These are phyloP conservation scores for Danio tinwini DNA, from an alignment of 2,797 vertebrate genomes.

Conservation along the genomic window DNA sequence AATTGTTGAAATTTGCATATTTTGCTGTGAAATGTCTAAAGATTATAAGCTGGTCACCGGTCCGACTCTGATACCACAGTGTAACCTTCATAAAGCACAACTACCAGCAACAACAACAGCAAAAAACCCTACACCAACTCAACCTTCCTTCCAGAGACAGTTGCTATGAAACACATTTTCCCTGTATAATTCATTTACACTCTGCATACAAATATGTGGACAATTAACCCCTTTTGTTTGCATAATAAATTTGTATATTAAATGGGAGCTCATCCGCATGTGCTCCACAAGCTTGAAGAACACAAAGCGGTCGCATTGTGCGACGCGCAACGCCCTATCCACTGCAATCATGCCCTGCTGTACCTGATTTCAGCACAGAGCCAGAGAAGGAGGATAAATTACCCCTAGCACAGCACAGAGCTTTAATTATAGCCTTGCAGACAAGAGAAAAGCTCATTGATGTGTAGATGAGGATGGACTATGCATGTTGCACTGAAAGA, in stretches of 20 bases:
- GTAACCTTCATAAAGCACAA: background rate
- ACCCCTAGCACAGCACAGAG: constrained; percentile 66
- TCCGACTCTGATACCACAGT: background rate
- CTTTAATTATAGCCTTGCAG: constrained; percentile 71
- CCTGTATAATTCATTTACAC: constrained; percentile 80
- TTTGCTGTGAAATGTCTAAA: background rate
- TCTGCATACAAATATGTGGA: constrained; percentile 83
- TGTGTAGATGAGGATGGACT: constrained; percentile 85
- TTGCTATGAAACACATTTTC: constrained; percentile 77
- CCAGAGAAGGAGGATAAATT: constrained; percentile 69
- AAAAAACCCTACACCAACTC: constrained; percentile 47
- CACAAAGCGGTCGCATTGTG: constrained; percentile 63
- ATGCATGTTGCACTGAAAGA: constrained; percentile 80
- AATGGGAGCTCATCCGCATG: constrained; percentile 63
- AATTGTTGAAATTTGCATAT: background rate
- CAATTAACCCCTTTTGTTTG: constrained; percentile 86
- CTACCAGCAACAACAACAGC: constrained; percentile 9
- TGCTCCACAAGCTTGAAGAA: constrained; percentile 57
- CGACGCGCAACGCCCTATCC: constrained; percentile 54
- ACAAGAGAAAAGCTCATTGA: constrained; percentile 77
- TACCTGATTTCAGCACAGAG: constrained; percentile 66
- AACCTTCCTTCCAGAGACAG: constrained; percentile 59
- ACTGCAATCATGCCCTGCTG: constrained; percentile 65
- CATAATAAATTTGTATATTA: constrained; percentile 78
- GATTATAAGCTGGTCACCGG: constrained; percentile 7